phyloP scores from a whole-genome alignment of 2,113 vertebrate species.

The Rhagologus leucostigma region DNA sequence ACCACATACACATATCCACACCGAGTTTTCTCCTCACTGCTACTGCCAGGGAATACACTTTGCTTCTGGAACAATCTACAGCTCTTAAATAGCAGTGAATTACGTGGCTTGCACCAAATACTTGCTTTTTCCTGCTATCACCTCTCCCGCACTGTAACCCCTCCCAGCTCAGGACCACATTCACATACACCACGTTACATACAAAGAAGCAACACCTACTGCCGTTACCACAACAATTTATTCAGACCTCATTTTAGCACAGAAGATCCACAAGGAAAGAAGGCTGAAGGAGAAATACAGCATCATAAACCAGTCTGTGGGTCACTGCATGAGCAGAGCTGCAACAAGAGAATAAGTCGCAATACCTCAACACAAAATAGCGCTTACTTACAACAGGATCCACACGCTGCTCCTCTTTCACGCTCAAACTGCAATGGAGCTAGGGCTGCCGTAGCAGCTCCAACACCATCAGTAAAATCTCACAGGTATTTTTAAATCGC shows the following conservation, averaged over 20 bases:
- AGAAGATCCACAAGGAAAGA: not conserved
- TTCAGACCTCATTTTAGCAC: not conserved
- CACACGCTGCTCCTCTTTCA: not conserved
- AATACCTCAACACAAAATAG: not conserved
- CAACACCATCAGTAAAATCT: too few relatives aligned
- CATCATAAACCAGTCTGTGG: not conserved
- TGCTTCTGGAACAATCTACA: not conserved
- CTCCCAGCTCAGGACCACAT: not conserved
- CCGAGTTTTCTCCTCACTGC: not conserved
- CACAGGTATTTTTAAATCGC: rapidly evolving
- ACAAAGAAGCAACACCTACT: not conserved
- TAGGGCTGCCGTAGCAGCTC: not conserved
- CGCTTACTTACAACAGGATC: not conserved
- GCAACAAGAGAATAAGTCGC: not conserved
- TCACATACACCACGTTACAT: not conserved
- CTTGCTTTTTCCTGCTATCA: not conserved
- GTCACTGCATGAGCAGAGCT: not conserved
- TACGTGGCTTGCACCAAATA: rapidly evolving
- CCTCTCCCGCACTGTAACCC: not conserved
- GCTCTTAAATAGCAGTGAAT: not conserved
- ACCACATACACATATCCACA: rapidly evolving
- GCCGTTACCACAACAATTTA: not conserved
- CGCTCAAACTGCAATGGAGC: rapidly evolving
- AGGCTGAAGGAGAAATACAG: not conserved
- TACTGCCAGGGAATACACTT: not conserved